A percentile compares a stretch with the other conserved stretches of the same genome.
Evolutionary conservation across 1,140 invertebrate species (phyloP).

Genomic region (Manduca sexta): DNA sequence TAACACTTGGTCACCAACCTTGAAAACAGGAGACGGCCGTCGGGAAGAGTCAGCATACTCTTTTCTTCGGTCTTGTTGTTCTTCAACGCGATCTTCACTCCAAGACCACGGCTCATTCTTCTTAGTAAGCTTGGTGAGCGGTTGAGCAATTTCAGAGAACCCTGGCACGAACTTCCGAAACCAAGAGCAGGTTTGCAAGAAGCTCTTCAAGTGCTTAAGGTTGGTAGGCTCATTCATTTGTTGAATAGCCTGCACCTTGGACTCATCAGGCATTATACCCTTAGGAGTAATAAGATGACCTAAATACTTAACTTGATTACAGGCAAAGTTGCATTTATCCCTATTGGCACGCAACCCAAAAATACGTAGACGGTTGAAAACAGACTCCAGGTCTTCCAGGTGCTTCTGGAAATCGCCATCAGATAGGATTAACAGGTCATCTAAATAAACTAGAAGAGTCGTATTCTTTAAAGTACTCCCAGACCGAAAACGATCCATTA

Average conservation of each 20-base stretch:
- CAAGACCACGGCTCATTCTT: no score
- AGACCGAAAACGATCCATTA: conserved; percentile 18
- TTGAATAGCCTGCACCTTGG: conserved; percentile 26
- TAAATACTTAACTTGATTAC: conserved; percentile 28
- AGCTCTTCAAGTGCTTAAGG: conserved; percentile 25
- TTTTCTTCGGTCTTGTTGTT: conserved; percentile 4
- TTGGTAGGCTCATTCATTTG: conserved; percentile 9
- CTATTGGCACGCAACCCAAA: conserved; percentile 32
- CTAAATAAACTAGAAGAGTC: conserved; percentile 35
- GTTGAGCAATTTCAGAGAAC: no score
- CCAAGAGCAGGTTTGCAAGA: conserved; percentile 7
- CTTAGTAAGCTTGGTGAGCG: no score
- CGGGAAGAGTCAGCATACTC: conserved; percentile 18
- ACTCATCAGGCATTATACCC: conserved; percentile 13
- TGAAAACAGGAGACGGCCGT: conserved; percentile 14
- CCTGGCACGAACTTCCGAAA: no score
- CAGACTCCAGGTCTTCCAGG: conserved; percentile 10
- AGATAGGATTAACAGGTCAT: conserved; percentile 45
- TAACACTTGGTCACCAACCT: conserved; percentile 26
- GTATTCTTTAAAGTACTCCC: conserved; percentile 10
- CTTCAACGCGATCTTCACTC: background rate
- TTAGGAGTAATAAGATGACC: conserved; percentile 35
- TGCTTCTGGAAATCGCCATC: conserved; percentile 13
- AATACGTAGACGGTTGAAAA: conserved; percentile 9
- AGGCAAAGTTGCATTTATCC: conserved; percentile 36